Base-by-base conservation (phyloP, 2,113 vertebrate species). In the Zosterops pallidus region DNA sequence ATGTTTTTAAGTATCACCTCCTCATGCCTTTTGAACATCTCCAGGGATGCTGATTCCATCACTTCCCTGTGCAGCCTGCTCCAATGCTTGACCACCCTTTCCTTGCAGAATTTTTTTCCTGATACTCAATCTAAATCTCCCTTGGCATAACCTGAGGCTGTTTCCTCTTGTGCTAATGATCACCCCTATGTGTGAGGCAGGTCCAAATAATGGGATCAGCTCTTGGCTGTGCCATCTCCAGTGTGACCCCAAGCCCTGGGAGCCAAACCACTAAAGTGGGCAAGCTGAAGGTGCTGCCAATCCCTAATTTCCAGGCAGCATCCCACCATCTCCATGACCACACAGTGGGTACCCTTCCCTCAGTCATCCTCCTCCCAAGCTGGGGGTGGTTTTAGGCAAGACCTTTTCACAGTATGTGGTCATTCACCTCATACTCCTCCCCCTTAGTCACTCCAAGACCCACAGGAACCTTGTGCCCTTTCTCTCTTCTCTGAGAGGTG, bases 271-370 rank as follows among this genome's bases (percentile, higher is more conserved):
- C 39, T 24, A 3, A 35, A 68, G 4, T 4, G 10, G 5, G 22
- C n/a, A 23, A 3, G 1, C 39, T 60, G 19, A 68, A 41, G 9
- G 4, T 90, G n/a, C 53, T 85, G 29, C 41, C 44, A 60, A 26
- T n/a, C 52, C 37, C 21, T 28, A 5, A 74, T 49, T 69, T 89
- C 37, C 31, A 86, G 81, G 44, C 39, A 91, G 63, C 33, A 77
- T 35, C 44, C 49, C 29, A 42, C 23, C 0, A 1, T 33, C 4
- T 21, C 53, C 57, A 55, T 1, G 8, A 5, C 3, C 13, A 44
- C 33, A 18, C 3, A 0, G 6, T 1, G 2, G 25, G 11, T 3
- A 50, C 5, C 2, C 9, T 12, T 49, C 26, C 13, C 25, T 64
- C 65, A 53, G 60, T 9, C n/a, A 18, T n/a, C 44, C 39, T 90